These are phyloP conservation scores for Eristalis arbustorum DNA, from an alignment of 2,888 invertebrate species.

Conservation along the genomic window DNA sequence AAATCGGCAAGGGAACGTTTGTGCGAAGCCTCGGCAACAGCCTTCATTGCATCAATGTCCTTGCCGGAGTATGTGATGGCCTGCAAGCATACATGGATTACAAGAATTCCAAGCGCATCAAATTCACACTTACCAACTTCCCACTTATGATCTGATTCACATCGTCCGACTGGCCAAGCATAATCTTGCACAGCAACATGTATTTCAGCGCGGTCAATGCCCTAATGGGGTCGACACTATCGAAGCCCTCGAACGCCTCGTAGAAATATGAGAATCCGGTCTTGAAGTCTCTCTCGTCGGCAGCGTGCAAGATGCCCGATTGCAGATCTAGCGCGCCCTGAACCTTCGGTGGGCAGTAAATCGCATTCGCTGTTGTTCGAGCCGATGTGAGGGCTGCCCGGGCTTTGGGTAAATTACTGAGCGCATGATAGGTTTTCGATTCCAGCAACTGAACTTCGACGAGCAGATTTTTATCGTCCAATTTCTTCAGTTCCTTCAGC, in stretches of 20 bases:
- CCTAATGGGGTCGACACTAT: conserved; percentile 94
- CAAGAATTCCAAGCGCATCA: not conserved
- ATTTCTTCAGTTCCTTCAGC: conserved; percentile 96
- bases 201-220: conserved; percentile 98
- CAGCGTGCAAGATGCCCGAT: conserved; percentile 98
- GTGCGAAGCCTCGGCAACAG: conserved; percentile 97
- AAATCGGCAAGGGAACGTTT: conserved; percentile 98
- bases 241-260: conserved; percentile 99
- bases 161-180: conserved; percentile 98
- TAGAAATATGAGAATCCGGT: conserved; percentile 99
- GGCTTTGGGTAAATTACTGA: conserved; percentile 97
- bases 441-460: conserved; percentile 99
- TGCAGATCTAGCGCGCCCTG: conserved; percentile 98
- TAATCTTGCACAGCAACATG: conserved; percentile 99
- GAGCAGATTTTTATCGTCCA: conserved; percentile 98
- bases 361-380: conserved; percentile 99
- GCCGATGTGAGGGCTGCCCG: conserved; percentile 98
- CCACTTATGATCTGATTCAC: conserved; percentile 97
- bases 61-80: conserved; percentile 97
- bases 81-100: conserved; percentile 69
- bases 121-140: conserved; percentile 84
- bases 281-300: conserved; percentile 99
- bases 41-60: conserved; percentile 98
- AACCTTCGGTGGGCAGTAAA: conserved; percentile 99
- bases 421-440: conserved; percentile 98